These are phyloP conservation scores for Drosophila paulistorum DNA, from an alignment of 1,140 invertebrate genomes.

Conservation along the genomic window DNA sequence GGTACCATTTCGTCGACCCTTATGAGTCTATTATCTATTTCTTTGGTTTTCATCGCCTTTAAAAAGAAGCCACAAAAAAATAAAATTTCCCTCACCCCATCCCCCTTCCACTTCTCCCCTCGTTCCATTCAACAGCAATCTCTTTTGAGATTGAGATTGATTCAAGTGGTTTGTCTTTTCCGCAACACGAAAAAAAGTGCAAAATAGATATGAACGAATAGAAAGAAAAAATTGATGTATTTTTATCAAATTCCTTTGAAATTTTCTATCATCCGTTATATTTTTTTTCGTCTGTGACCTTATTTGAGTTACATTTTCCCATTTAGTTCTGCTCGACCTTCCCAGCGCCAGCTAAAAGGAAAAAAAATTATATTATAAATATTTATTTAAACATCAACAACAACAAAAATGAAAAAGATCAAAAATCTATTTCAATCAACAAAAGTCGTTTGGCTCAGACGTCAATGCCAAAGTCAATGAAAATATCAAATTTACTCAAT, in stretches of 20 bases:
- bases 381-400: slow-evolving; percentile 35
- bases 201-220: slow-evolving; percentile 15
- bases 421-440: slow-evolving; percentile 67
- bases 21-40: not conserved
- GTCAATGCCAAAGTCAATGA: slow-evolving; percentile 73
- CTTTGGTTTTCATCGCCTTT: slow-evolving; percentile 49
- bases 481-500: slow-evolving; percentile 67
- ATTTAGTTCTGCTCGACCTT: slow-evolving; percentile 1
- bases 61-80: slow-evolving; percentile 52
- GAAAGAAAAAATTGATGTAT: slow-evolving; percentile 47
- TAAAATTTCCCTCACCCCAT: slow-evolving; percentile 19
- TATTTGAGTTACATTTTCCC: slow-evolving; percentile 5
- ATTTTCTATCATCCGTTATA: not conserved
- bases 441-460: slow-evolving; percentile 33
- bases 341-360: slow-evolving; percentile 13
- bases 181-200: not conserved
- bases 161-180: slow-evolving; percentile 28
- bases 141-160: slow-evolving; percentile 50
- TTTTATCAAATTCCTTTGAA: slow-evolving; percentile 38
- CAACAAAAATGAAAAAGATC: slow-evolving; percentile 36
- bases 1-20: not conserved
- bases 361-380: slow-evolving; percentile 38
- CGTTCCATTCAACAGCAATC: not conserved
- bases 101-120: not conserved
- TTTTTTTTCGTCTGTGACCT: not conserved